Conservation (phyloP, 2,797 vertebrate species). For the Allobates femoralis region DNA sequence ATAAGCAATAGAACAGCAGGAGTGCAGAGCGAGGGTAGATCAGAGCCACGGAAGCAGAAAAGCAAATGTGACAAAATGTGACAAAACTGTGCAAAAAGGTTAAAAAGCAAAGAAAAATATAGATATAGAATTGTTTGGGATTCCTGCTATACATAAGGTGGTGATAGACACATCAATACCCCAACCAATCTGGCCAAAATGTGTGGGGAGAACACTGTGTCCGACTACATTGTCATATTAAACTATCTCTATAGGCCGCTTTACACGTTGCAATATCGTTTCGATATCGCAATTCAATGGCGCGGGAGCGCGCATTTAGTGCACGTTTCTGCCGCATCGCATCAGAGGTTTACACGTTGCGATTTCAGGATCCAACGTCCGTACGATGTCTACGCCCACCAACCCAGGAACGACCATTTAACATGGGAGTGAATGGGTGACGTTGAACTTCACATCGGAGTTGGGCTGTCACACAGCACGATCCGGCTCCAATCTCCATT, state of each 20-base stretch:
- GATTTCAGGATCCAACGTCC: too few species aligned
- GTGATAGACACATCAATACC: background rate
- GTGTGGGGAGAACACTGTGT: background rate
- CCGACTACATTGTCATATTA: background rate
- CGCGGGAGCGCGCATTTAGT: too few species aligned
- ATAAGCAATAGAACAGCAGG: background rate
- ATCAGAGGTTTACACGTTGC: too few species aligned
- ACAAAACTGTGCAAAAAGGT: conserved; percentile 1
- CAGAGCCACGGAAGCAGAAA: background rate
- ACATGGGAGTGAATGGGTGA: too few species aligned
- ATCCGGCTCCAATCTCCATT: too few species aligned
- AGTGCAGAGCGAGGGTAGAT: background rate
- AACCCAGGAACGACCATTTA: too few species aligned
- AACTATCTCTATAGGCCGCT: background rate
- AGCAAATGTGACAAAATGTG: background rate
- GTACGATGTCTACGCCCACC: too few species aligned
- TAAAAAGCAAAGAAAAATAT: background rate
- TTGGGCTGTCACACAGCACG: too few species aligned
- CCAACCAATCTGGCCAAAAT: background rate
- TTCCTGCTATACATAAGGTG: background rate
- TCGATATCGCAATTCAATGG: too few species aligned
- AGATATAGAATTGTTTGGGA: background rate
- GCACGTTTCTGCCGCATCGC: too few species aligned
- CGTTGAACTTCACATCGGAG: too few species aligned
- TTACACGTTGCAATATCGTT: too few species aligned